These are phyloP conservation scores for Cricetomys ansorgei DNA, from an alignment of 2,113 vertebrate genomes.

Conservation along the genomic window DNA sequence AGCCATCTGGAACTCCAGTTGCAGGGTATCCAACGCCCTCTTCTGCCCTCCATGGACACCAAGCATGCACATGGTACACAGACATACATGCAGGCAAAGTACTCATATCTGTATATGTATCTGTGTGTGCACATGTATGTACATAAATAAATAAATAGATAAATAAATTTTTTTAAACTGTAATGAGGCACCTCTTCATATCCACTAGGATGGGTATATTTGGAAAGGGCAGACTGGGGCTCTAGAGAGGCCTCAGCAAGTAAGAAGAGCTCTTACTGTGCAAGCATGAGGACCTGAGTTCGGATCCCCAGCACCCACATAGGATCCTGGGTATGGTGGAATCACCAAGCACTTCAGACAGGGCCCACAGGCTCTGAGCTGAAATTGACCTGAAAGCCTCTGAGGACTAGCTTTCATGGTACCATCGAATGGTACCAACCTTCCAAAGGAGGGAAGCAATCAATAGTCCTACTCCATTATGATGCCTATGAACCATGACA, in stretches of 20 bases:
- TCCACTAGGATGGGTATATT: background rate
- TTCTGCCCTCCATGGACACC: background rate
- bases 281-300: background rate
- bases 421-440: background rate
- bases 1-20: background rate
- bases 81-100: background rate
- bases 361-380: background rate
- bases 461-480: background rate
- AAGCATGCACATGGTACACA: too few relatives aligned
- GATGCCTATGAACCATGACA: background rate
- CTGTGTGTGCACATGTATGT: too few relatives aligned
- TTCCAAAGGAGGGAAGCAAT: background rate
- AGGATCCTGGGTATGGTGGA: too few relatives aligned
- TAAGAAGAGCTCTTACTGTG: background rate
- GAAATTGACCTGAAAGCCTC: too few relatives aligned
- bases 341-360: background rate
- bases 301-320: background rate
- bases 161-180: background rate
- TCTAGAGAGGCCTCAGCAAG: too few relatives aligned
- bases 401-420: background rate
- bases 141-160: background rate
- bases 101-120: too few relatives aligned
- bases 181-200: background rate
- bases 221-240: background rate
- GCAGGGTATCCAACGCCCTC: background rate